Evolutionary conservation across 2,888 invertebrate species (phyloP).

Genomic region (Eristalis intricaria): DNA sequence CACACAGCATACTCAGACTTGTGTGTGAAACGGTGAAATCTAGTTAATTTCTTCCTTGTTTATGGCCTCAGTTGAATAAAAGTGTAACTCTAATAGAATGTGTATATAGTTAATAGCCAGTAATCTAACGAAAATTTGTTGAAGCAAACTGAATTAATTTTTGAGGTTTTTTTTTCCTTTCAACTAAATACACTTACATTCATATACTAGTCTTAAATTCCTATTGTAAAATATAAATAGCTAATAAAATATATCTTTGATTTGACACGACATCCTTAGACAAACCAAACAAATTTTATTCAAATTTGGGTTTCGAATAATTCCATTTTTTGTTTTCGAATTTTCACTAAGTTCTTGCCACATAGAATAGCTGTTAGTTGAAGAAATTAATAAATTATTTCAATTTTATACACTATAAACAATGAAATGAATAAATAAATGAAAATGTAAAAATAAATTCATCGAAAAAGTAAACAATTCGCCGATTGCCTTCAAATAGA

Average conservation of each 20-base stretch:
- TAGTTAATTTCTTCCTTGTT: constrained; percentile 19
- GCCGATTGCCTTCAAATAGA: constrained; percentile 82
- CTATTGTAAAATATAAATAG: constrained; percentile 66
- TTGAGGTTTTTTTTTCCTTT: constrained; percentile 40
- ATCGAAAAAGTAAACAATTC: constrained; percentile 78
- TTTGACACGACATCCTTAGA: constrained; percentile 50
- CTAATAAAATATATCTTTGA: constrained; percentile 65
- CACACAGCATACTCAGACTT: constrained; percentile 21
- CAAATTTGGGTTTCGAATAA: constrained; percentile 8
- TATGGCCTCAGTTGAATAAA: constrained; percentile 46
- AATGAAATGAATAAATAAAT: constrained; percentile 67
- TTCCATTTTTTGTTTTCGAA: neutral
- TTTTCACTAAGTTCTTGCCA: constrained; percentile 34
- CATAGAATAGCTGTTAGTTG: constrained; percentile 41
- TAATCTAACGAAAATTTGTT: constrained; percentile 4
- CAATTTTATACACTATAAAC: constrained; percentile 62
- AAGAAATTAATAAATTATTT: constrained; percentile 37
- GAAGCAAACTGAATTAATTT: constrained; percentile 36
- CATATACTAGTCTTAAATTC: constrained; percentile 64
- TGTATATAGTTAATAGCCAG: constrained; percentile 46
- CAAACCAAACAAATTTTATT: constrained; percentile 35
- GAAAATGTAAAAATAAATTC: constrained; percentile 70
- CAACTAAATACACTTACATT: constrained; percentile 53
- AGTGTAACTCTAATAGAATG: constrained; percentile 2
- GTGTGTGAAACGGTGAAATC: constrained; percentile 35